Conservation (phyloP, 2,888 invertebrate genomes). For the Coenonympha arcania region DNA sequence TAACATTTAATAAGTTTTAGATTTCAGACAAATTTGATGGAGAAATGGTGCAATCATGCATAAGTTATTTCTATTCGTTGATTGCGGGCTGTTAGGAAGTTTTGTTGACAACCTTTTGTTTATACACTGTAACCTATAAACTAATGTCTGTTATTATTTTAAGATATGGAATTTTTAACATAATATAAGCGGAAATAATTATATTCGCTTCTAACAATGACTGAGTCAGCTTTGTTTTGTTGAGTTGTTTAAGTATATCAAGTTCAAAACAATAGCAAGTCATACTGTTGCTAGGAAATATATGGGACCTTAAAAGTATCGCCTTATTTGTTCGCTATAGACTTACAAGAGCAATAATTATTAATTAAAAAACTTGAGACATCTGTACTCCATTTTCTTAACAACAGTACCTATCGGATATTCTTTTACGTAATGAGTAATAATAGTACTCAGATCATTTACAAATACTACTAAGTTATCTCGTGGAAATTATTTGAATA, state of each 20-base stretch:
- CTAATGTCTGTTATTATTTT: conserved; percentile 2
- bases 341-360: background rate
- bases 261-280: conserved; percentile 6
- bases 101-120: background rate
- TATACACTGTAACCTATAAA: background rate
- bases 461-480: conserved; percentile 22
- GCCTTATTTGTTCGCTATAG: background rate
- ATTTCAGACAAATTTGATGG: background rate
- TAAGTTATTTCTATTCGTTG: background rate
- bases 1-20: too few species aligned
- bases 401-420: background rate
- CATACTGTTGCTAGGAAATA: conserved; percentile 15
- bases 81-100: background rate
- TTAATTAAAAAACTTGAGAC: too few species aligned
- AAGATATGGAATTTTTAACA: background rate
- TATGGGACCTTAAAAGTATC: too few species aligned
- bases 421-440: conserved; percentile 7
- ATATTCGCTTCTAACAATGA: conserved; percentile 9
- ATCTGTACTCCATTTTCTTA: conserved; percentile 1
- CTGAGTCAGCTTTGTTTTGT: conserved; percentile 18
- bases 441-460: conserved; percentile 13
- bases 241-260: conserved; percentile 12
- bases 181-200: background rate
- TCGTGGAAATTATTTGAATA: conserved; percentile 20
- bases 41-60: background rate